Conservation (phyloP, 2,888 invertebrate genomes). For the Podabrus alpinus region DNA sequence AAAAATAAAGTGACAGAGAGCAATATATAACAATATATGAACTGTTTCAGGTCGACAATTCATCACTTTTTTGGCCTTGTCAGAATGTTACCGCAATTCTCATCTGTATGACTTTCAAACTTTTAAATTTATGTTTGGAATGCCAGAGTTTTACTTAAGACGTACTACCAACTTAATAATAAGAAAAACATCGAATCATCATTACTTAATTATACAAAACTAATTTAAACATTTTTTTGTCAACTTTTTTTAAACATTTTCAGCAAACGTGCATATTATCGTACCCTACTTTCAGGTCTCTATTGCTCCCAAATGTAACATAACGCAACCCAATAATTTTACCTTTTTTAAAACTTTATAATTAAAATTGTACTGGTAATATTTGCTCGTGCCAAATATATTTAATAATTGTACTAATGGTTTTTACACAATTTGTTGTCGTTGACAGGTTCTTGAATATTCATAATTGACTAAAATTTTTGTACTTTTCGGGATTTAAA, state of each 20-base stretch:
- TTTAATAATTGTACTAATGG: background rate
- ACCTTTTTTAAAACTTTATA: background rate
- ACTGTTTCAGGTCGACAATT: background rate
- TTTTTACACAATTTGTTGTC: background rate
- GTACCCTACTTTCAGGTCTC: background rate
- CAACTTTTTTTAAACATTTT: background rate
- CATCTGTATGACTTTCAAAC: background rate
- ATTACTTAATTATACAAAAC: background rate
- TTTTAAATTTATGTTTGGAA: background rate
- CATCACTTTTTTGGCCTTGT: background rate
- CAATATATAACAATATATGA: background rate
- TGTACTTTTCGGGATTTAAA: too few relatives aligned
- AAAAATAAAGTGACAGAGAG: background rate
- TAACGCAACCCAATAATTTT: background rate
- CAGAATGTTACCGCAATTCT: background rate
- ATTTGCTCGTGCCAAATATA: background rate
- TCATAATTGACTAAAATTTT: too few relatives aligned
- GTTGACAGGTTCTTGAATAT: background rate
- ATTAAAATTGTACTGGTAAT: background rate
- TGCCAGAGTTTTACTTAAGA: background rate
- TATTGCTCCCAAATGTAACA: background rate
- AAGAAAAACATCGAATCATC: background rate
- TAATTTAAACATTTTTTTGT: background rate
- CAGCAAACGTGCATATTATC: background rate
- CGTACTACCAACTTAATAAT: background rate